These are phyloP conservation scores for Trisateles emortualis DNA, from an alignment of 2,888 invertebrate genomes.

Conservation along the genomic window DNA sequence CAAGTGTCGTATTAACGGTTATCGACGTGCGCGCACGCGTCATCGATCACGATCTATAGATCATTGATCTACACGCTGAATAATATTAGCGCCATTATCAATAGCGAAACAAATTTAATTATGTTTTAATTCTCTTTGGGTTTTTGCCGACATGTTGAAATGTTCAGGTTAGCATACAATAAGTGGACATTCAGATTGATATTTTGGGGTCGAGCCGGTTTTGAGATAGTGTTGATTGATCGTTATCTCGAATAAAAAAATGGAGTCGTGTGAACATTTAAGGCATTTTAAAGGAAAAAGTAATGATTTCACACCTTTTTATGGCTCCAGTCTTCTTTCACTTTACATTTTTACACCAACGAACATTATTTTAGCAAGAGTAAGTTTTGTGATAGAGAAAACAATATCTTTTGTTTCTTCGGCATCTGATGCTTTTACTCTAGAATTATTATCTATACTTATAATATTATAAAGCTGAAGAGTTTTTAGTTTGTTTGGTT, in stretches of 20 bases:
- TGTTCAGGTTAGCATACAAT: slow-evolving; percentile 1
- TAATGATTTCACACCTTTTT: background rate
- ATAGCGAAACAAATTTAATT: slow-evolving; percentile 34
- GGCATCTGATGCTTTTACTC: background rate
- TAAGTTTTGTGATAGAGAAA: too few species aligned
- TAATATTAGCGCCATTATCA: slow-evolving; percentile 50
- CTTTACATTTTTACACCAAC: background rate
- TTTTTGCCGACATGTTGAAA: slow-evolving; percentile 24
- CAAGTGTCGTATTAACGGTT: slow-evolving; percentile 57
- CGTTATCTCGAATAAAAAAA: slow-evolving; percentile 11
- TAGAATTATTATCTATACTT: too few species aligned
- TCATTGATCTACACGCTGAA: slow-evolving; percentile 58
- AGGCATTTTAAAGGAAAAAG: background rate
- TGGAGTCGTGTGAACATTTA: slow-evolving; percentile 3
- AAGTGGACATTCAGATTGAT: slow-evolving; percentile 4
- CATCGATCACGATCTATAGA: slow-evolving; percentile 64
- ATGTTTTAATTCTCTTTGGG: slow-evolving; percentile 22
- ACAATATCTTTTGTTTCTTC: background rate
- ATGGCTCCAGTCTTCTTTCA: background rate
- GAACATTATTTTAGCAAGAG: too few species aligned
- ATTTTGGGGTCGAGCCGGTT: slow-evolving; percentile 29
- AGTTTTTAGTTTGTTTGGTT: too few species aligned
- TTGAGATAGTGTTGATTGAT: slow-evolving; percentile 28
- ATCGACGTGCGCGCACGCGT: slow-evolving; percentile 53
- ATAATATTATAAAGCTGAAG: too few species aligned